These are phyloP conservation scores for Fundulus diaphanus DNA, from an alignment of 2,797 vertebrate genomes.

Conservation along the genomic window DNA sequence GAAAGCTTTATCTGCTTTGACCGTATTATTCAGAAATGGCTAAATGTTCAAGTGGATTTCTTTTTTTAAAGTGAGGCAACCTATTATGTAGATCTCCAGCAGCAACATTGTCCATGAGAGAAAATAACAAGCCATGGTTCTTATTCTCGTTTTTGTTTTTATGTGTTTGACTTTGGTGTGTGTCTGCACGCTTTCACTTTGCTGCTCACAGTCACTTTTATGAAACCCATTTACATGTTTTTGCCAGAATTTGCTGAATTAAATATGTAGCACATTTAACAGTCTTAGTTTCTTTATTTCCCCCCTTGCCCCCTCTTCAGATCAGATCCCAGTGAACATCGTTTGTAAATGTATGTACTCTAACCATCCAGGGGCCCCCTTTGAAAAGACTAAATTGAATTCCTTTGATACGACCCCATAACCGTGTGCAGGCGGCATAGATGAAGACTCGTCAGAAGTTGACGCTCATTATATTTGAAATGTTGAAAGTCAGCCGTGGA, in stretches of 20 bases:
- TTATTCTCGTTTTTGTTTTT: no score
- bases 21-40: background rate
- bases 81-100: background rate
- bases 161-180: no score
- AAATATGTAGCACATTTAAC: slow-evolving; percentile 71
- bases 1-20: background rate
- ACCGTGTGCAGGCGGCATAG: slow-evolving; percentile 63
- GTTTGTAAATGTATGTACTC: slow-evolving; percentile 61
- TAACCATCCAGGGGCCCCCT: slow-evolving; percentile 50
- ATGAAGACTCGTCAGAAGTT: slow-evolving; percentile 73
- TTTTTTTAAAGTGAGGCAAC: background rate
- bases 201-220: slow-evolving; percentile 32
- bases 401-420: slow-evolving; percentile 67
- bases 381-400: slow-evolving; percentile 75
- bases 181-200: no score
- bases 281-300: slow-evolving; percentile 53
- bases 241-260: slow-evolving; percentile 62
- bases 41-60: no score
- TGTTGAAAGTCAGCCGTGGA: slow-evolving; percentile 50
- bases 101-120: background rate
- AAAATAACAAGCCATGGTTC: no score
- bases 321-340: slow-evolving; percentile 62
- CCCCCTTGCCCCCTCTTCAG: slow-evolving; percentile 55
- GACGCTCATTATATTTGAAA: slow-evolving; percentile 74
- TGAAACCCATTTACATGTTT: slow-evolving; percentile 36